Evolutionary conservation across 1,140 invertebrate species (phyloP).

Genomic region (Dendroctonus valens): DNA sequence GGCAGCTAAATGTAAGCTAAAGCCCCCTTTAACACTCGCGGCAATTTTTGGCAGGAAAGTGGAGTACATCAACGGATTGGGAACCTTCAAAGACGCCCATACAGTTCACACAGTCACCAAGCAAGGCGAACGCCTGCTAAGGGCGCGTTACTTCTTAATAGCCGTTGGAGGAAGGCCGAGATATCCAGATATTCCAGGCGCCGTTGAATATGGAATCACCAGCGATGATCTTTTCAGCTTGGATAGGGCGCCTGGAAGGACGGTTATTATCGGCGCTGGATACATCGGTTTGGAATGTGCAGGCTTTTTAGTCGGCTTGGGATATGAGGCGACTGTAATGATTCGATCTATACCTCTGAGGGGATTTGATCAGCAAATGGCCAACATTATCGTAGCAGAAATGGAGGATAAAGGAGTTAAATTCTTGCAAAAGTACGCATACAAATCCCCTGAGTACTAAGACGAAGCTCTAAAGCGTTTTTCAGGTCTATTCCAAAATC

Average conservation of each 20-base stretch:
- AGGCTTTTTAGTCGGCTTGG: slow-evolving; percentile 88
- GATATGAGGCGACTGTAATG: slow-evolving; percentile 87
- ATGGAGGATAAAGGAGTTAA: slow-evolving; percentile 84
- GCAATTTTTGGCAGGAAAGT: slow-evolving; percentile 66
- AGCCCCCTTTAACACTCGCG: background rate
- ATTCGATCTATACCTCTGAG: slow-evolving; percentile 89
- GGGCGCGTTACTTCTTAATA: slow-evolving; percentile 82
- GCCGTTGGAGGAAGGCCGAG: slow-evolving; percentile 90
- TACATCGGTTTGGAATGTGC: slow-evolving; percentile 97
- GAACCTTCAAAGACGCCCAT: slow-evolving; percentile 78
- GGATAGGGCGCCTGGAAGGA: slow-evolving; percentile 85
- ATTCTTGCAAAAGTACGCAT: slow-evolving; percentile 66
- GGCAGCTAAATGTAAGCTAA: slow-evolving; percentile 24
- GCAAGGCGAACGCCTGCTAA: slow-evolving; percentile 73
- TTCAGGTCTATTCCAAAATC: slow-evolving; percentile 68
- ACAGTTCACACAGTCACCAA: slow-evolving; percentile 71
- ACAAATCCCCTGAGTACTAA: slow-evolving; percentile 9
- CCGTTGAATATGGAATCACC: slow-evolving; percentile 85
- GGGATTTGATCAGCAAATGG: slow-evolving; percentile 98
- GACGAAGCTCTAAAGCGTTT: background rate
- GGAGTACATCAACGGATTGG: slow-evolving; percentile 90
- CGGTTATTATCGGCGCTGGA: slow-evolving; percentile 89
- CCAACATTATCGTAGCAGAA: slow-evolving; percentile 75
- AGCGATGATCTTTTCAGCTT: slow-evolving; percentile 98
- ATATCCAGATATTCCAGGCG: slow-evolving; percentile 85